A percentile compares a stretch with the other conserved stretches of the same genome.
These are phyloP conservation scores for Regulus satrapa DNA, from an alignment of 2,113 vertebrate genomes.

Conservation along the genomic window DNA sequence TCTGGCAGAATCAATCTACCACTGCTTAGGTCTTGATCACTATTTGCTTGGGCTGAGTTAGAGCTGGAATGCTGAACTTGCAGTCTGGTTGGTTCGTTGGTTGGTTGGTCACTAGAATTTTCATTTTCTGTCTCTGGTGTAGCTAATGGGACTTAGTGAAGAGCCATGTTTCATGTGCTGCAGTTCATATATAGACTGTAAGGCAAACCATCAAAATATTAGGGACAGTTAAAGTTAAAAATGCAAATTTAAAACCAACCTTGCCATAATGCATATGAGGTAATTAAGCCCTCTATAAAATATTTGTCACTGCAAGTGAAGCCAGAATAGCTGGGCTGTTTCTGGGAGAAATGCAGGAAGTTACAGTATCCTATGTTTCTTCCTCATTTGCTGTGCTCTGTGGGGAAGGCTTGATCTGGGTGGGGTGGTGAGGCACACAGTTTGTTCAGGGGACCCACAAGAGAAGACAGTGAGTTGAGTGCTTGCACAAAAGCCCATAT, in stretches of 20 bases:
- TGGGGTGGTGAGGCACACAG: neutral
- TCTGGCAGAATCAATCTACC: neutral
- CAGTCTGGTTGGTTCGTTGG: neutral
- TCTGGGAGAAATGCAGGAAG: neutral
- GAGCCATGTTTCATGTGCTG: neutral
- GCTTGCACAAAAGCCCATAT: neutral
- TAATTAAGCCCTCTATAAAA: neutral
- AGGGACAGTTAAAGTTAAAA: neutral
- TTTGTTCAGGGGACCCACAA: neutral
- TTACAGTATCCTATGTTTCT: neutral
- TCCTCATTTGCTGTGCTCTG: neutral
- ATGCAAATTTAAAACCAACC: neutral
- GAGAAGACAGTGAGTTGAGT: fast-evolving
- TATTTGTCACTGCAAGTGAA: neutral
- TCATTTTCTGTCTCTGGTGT: neutral
- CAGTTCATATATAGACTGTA: neutral
- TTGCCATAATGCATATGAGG: neutral
- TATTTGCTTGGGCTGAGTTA: fast-evolving
- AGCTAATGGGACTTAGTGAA: neutral
- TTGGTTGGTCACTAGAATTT: neutral
- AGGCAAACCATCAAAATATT: neutral
- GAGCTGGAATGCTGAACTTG: neutral
- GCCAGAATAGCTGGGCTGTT: neutral
- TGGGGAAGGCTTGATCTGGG: neutral
- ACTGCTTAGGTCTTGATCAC: neutral